A percentile compares a stretch with the other conserved stretches of the same genome.
These are phyloP conservation scores for Amblyraja radiata DNA, from an alignment of 2,797 vertebrate genomes.

Conservation along the genomic window DNA sequence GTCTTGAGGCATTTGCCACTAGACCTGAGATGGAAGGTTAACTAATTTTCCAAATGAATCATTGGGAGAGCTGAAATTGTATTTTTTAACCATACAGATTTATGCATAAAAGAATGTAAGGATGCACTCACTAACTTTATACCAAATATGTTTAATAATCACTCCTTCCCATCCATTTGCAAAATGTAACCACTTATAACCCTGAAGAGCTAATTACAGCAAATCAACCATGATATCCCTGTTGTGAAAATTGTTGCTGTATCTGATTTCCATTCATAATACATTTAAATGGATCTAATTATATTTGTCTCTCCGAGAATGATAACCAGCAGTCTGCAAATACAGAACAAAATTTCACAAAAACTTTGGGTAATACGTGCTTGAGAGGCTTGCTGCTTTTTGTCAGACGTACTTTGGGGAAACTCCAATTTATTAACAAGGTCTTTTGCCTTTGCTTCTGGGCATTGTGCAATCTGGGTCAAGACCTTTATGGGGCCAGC, in stretches of 20 bases:
- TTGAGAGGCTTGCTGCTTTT: neutral
- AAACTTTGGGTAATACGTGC: neutral
- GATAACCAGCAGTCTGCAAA: slow-evolving; percentile 17
- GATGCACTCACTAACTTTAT: slow-evolving; percentile 23
- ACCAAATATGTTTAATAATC: neutral
- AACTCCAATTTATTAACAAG: neutral
- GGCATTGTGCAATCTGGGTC: neutral
- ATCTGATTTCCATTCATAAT: slow-evolving; percentile 35
- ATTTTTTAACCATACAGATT: neutral
- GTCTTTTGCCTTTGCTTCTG: neutral
- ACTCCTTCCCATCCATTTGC: neutral
- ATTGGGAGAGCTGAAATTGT: neutral
- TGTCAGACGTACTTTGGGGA: neutral
- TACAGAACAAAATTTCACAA: neutral
- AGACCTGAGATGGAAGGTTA: neutral
- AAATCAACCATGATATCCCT: slow-evolving; percentile 23
- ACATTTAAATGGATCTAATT: slow-evolving; percentile 31
- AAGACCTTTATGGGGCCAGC: neutral
- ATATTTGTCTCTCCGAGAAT: neutral
- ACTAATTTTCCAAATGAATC: neutral
- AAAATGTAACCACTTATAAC: neutral
- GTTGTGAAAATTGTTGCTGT: slow-evolving; percentile 32
- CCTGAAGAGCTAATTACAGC: neutral
- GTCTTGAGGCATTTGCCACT: neutral
- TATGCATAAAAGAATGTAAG: neutral